These are phyloP conservation scores for Synanthedon tipuliformis DNA, from an alignment of 2,888 invertebrate genomes.

Conservation along the genomic window DNA sequence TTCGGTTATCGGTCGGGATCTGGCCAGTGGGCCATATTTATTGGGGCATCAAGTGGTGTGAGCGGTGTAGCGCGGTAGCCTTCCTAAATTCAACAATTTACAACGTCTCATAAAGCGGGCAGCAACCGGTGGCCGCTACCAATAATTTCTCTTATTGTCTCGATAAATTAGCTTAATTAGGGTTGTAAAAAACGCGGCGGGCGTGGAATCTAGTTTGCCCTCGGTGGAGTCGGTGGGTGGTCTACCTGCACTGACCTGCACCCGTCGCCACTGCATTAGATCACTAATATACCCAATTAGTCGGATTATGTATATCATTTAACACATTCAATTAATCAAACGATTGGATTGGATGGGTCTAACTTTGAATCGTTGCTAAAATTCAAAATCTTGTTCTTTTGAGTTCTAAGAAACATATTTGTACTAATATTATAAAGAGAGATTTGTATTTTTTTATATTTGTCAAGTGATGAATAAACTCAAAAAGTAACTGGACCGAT, in stretches of 20 bases:
- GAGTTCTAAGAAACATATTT: too few species aligned
- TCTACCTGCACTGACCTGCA: constrained; percentile 8
- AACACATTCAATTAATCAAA: too few species aligned
- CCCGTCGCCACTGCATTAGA: constrained; percentile 6
- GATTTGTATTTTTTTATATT: too few species aligned
- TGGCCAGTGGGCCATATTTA: constrained; percentile 56
- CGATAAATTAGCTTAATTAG: constrained; percentile 70
- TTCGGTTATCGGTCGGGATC: constrained; percentile 51
- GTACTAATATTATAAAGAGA: too few species aligned
- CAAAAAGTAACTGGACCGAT: too few species aligned
- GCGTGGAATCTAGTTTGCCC: constrained; percentile 57
- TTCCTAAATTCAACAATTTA: constrained; percentile 52
- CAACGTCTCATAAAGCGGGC: constrained; percentile 59
- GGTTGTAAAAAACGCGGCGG: constrained; percentile 59
- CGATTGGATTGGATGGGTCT: too few species aligned
- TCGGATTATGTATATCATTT: background rate
- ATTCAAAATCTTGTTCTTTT: too few species aligned
- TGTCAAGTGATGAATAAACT: too few species aligned
- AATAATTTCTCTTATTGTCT: constrained; percentile 64
- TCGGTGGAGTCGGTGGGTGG: constrained; percentile 62
- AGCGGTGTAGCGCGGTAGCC: constrained; percentile 60
- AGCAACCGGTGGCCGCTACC: constrained; percentile 31
- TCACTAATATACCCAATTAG: constrained; percentile 15
- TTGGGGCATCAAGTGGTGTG: constrained; percentile 37
- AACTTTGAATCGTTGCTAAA: too few species aligned